These are phyloP conservation scores for Mungos mungo DNA, from an alignment of 2,113 vertebrate genomes.

Conservation along the genomic window DNA sequence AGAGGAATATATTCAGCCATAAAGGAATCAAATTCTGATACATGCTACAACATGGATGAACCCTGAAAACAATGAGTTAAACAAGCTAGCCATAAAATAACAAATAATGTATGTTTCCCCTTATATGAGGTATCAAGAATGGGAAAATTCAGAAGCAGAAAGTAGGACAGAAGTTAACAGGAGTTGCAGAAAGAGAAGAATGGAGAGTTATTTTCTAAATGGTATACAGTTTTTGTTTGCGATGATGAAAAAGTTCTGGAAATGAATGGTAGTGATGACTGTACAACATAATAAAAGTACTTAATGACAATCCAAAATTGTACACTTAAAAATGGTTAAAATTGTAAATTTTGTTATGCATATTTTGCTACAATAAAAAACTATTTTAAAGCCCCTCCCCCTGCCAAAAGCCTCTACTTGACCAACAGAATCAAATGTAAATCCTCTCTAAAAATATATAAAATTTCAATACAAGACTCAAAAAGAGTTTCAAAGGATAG, in stretches of 20 bases:
- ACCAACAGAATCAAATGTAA: slow-evolving; percentile 2
- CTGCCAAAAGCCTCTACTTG: background rate
- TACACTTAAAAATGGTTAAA: background rate
- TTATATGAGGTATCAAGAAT: background rate
- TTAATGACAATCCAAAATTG: background rate
- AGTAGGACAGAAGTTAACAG: background rate
- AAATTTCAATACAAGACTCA: background rate
- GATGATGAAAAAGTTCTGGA: background rate
- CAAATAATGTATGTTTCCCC: background rate
- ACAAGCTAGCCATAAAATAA: background rate
- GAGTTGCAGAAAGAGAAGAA: background rate
- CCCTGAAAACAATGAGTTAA: background rate
- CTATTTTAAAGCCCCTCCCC: background rate
- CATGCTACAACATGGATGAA: background rate
- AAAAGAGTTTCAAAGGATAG: background rate
- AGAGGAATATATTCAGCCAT: background rate
- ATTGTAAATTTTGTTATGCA: background rate
- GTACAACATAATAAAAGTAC: background rate
- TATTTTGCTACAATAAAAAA: background rate
- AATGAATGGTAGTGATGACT: background rate
- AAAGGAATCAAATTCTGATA: slow-evolving; percentile 9
- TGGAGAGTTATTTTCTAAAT: background rate
- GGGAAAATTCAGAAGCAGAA: background rate
- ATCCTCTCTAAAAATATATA: background rate
- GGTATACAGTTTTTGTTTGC: background rate